Conservation (phyloP, 1,140 invertebrate species). For the Ooceraea biroi region DNA sequence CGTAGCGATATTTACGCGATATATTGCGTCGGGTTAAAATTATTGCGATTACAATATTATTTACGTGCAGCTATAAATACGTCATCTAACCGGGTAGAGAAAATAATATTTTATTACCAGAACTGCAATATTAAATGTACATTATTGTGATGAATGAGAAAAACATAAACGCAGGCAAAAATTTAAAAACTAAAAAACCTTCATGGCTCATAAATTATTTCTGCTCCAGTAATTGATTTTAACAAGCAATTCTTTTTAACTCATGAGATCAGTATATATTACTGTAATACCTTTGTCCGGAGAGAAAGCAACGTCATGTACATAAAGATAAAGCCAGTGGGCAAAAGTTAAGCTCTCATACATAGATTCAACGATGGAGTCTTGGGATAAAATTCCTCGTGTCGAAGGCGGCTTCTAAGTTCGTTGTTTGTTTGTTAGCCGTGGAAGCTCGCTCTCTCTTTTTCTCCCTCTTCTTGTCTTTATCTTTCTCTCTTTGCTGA, state of each 20-base stretch:
- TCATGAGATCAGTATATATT: background rate
- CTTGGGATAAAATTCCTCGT: constrained; percentile 29
- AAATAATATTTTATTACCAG: background rate
- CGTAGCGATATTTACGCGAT: background rate
- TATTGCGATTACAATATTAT: background rate
- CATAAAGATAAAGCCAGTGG: background rate
- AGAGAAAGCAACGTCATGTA: background rate
- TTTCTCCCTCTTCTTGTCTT: constrained; percentile 4
- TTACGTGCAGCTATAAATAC: background rate
- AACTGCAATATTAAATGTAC: background rate
- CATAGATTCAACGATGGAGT: constrained; percentile 25
- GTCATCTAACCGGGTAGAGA: background rate
- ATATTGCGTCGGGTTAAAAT: constrained; percentile 8
- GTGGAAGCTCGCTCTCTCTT: background rate
- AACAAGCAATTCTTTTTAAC: background rate
- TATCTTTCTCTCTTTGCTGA: constrained; percentile 17
- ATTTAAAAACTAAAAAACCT: background rate
- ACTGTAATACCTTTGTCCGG: background rate
- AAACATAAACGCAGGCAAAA: background rate
- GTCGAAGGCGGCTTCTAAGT: constrained; percentile 30
- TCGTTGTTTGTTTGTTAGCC: constrained; percentile 43
- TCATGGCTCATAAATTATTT: constrained; percentile 23
- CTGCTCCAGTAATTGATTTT: constrained; percentile 1
- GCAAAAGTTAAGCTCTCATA: constrained; percentile 43
- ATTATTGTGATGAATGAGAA: background rate